Evolutionary conservation across 1,140 invertebrate species (phyloP).

Genomic region (Rhynchophorus ferrugineus): DNA sequence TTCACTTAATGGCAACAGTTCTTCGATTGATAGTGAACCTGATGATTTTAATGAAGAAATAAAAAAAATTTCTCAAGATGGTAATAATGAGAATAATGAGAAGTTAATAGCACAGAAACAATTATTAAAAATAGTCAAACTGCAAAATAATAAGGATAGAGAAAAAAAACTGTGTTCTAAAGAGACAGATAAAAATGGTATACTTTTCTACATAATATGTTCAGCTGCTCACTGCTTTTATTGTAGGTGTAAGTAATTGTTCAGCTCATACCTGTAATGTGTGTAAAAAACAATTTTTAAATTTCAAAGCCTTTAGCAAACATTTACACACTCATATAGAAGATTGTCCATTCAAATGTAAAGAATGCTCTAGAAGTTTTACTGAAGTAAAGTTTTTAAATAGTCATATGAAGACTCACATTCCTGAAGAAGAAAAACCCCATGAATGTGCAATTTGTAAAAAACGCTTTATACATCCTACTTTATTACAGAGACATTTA

Average conservation of each 20-base stretch:
- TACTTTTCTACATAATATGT: no score
- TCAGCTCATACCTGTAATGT: conserved; percentile 71
- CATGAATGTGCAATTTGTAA: conserved; percentile 54
- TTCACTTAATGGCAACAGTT: conserved; percentile 29
- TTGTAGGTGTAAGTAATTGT: conserved; percentile 24
- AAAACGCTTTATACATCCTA: conserved; percentile 52
- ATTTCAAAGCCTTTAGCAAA: conserved; percentile 95
- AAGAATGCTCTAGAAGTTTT: conserved; percentile 66
- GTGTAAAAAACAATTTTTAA: conserved; percentile 94
- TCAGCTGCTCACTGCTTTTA: no score
- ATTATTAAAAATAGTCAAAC: conserved; percentile 34
- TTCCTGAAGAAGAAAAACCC: conserved; percentile 52
- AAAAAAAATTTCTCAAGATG: conserved; percentile 14
- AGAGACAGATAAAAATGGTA: conserved; percentile 3
- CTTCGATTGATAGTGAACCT: conserved; percentile 32
- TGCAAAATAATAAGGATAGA: conserved; percentile 33
- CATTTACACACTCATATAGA: conserved; percentile 98
- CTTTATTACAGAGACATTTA: conserved; percentile 54
- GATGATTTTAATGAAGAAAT: conserved; percentile 33
- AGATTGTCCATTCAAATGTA: conserved; percentile 95
- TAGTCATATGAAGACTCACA: conserved; percentile 55
- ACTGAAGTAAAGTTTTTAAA: conserved; percentile 48
- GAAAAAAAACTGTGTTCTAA: no score
- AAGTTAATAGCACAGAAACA: conserved; percentile 39
- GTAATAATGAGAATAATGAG: conserved; percentile 33